These are phyloP conservation scores for Paragorgia papillata DNA, from an alignment of 92 coral and sea anemone species.

Conservation along the genomic window DNA sequence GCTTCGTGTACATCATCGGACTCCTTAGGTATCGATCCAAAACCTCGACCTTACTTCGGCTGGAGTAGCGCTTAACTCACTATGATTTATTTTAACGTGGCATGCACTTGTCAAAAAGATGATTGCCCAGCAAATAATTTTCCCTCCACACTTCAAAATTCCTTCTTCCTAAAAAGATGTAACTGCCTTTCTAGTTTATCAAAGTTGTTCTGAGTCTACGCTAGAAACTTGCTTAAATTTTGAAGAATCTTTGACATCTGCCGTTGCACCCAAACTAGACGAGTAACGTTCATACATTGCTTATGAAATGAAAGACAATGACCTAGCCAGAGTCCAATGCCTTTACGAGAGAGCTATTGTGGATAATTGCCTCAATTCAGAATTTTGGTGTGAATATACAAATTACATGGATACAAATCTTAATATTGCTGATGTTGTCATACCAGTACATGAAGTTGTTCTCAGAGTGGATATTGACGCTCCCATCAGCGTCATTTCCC, in stretches of 20 bases:
- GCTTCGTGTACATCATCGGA: slow-evolving; percentile 41
- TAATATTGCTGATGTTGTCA: slow-evolving; percentile 71
- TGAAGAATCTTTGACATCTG: slow-evolving; percentile 85
- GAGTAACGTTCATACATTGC: slow-evolving; percentile 81
- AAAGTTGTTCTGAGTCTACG: slow-evolving; percentile 73
- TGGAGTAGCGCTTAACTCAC: no score
- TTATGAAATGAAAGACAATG: slow-evolving; percentile 79
- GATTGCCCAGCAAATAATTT: slow-evolving; percentile 22
- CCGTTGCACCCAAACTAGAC: slow-evolving; percentile 65
- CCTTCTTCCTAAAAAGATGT: no score
- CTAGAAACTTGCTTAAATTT: slow-evolving; percentile 78
- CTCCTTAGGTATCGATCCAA: no score
- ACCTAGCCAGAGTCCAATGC: slow-evolving; percentile 87
- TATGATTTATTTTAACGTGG: no score
- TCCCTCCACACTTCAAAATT: no score
- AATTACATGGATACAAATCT: slow-evolving; percentile 83
- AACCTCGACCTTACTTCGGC: no score
- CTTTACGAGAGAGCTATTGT: slow-evolving; percentile 92
- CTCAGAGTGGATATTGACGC: slow-evolving; percentile 1
- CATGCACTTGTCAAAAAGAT: no score
- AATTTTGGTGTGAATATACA: slow-evolving; percentile 90
- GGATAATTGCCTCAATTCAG: slow-evolving; percentile 88
- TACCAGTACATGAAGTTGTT: slow-evolving; percentile 92
- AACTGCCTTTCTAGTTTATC: no score
- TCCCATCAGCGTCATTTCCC: not conserved